A percentile compares a stretch with the other conserved stretches of the same genome.
Conservation (phyloP, 2,797 vertebrate genomes). For the Micropoecilia bifurca region DNA sequence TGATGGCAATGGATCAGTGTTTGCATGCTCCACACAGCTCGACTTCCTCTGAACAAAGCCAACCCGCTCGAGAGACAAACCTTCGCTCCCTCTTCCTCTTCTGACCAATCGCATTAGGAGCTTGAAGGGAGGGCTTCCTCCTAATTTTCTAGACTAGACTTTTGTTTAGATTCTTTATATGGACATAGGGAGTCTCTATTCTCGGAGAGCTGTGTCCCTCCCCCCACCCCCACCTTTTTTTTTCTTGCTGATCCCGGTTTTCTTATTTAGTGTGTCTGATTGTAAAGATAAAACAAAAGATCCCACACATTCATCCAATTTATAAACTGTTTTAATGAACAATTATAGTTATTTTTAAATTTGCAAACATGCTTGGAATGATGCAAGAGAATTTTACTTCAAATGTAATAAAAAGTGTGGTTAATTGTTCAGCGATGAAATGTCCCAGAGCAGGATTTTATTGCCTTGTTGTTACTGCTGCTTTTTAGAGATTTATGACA, state of each 20-base stretch:
- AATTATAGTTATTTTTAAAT: neutral
- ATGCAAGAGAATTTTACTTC: conserved; percentile 25
- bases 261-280: conserved; percentile 34
- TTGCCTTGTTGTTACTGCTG: conserved; percentile 37
- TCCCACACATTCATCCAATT: conserved; percentile 11
- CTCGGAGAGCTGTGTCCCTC: conserved; percentile 36
- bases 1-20: conserved; percentile 64
- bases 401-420: conserved; percentile 46
- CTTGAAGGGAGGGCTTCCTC: conserved; percentile 58
- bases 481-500: conserved; percentile 40
- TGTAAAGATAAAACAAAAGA: conserved; percentile 35
- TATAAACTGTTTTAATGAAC: neutral
- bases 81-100: conserved; percentile 32
- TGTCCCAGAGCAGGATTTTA: conserved; percentile 21
- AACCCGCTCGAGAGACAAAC: conserved; percentile 60
- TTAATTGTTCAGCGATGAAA: conserved; percentile 54
- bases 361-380: neutral
- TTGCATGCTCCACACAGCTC: conserved; percentile 74
- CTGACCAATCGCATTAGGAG: conserved; percentile 56
- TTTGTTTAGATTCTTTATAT: conserved; percentile 48
- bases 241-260: conserved; percentile 16
- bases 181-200: conserved; percentile 45
- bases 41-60: conserved; percentile 71
- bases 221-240: too few relatives aligned
- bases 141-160: conserved; percentile 40